Evolutionary conservation across 2,888 invertebrate species (phyloP), one percentile per base, ranked within the genome.

Genomic region (Andrena marginata): DNA sequence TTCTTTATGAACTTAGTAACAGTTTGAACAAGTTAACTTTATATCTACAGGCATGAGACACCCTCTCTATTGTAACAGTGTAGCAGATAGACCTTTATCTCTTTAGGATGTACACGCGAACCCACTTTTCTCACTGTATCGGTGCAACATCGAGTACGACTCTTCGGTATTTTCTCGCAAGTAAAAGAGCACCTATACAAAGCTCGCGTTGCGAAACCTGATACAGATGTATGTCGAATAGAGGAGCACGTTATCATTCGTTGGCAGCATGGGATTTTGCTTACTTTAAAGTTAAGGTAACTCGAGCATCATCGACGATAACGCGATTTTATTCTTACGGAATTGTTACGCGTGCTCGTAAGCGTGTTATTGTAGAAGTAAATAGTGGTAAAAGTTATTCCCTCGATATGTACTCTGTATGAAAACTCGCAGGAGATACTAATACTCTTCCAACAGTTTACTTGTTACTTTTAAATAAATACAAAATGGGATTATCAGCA

Each of bases 51-150:
- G 23, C 4, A 23, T 56, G 10, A 35, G 7, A 42, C 51, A 65
- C 31, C 51, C 20, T 56, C 23, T 72, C 60, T 54, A 49, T 23
- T 26, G 35, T 54, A 59, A 56, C 74, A 71, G 77, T 71, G 63
- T 81, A 79, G 23, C 4, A 76, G 86, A 75, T 86, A 86, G 79
- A 86, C 79, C 74, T 79, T 81, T 81, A 81, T 86, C 81, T 81
- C 78, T 84, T 64, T 68, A 62, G 69, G 60, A 86, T 81, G 71
- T 83, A 77, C 74, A 68, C 49, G 10, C 77, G 67, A 76, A 81
- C 74, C 69, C 77, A 86, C 84, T 86, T 86, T 81, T 75, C 84
- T 59, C 71, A 56, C 62, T 20, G 80, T 63, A 63, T 77, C 84
- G 79, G 74, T 73, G 59, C 76, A 75, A 83, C 83, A 73, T 51